Base-by-base conservation (phyloP, 2,113 vertebrate species). In the Strix uralensis region DNA sequence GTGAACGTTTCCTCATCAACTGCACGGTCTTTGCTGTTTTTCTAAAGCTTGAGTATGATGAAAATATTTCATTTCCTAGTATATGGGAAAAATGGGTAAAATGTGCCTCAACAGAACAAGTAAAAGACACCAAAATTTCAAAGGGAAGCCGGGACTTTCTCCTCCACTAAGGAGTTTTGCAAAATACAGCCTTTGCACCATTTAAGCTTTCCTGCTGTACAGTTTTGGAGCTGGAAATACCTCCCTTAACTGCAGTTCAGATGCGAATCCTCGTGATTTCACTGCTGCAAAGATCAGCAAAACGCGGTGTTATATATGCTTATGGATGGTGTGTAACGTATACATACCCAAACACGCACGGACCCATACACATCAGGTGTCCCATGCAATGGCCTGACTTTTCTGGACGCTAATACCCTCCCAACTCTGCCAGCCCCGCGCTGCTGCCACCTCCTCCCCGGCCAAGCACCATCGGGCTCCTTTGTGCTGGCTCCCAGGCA, bases 261-360 rank as follows among this genome's bases (percentile, higher is more conserved):
- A 3, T 19, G 25, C 22, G 14, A 72, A 22, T 1, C 23, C 44
- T 1, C 3, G 9, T 0, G 15, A n/a, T 25, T 11, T 6, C 36
- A 2, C 42, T 12, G 47, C 55, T 9, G 55, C 80, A 7, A 22
- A 44, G 44, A 8, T 13, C 51, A 14, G 51, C 67, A 15, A 30
- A 44, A 12, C 8, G 0, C 0, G 14, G 32, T 1, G 6, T 9
- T 12, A 7, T 2, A 12, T 0, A 3, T 0, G 30, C 51, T 32
- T 5, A 1, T 5, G 11, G 8, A 2, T 58, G 13, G 20, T 1
- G 20, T 4, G 55, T 0, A 52, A 14, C 0, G 5, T 5, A 51
- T 26, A 17, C 16, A 16, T 46, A 46, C 46, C 46, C 46, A 47
- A 47, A 47, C 46, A 47, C 46, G 7, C 46, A 21, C 46, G 9